Evolutionary conservation across 37 sponge, comb jelly and placozoan species (phyloP).

Genomic region (Beroe forskalii): DNA sequence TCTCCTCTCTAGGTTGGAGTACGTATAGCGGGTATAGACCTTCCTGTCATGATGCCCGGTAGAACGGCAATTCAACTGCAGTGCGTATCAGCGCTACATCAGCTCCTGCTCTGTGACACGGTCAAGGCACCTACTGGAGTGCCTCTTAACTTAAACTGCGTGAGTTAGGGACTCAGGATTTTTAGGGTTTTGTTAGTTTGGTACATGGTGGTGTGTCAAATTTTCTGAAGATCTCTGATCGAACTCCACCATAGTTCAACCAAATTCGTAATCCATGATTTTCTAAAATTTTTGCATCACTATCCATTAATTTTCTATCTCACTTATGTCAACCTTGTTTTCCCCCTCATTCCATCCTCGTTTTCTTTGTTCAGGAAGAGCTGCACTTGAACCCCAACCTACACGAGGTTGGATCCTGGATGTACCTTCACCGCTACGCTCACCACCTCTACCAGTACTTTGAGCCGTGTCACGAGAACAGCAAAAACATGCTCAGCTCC

Average conservation of each 20-base stretch:
- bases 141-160: constrained; percentile 8
- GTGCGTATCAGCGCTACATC: constrained; percentile 41
- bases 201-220: too few species aligned
- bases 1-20: constrained; percentile 38
- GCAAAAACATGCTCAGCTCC: constrained; percentile 39
- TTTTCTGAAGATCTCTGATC: too few species aligned
- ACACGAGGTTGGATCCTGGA: constrained; percentile 59
- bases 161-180: too few species aligned
- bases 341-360: too few species aligned
- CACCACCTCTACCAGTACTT: constrained; percentile 64
- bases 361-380: constrained; percentile 9
- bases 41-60: constrained; percentile 43
- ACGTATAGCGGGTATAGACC: constrained; percentile 56
- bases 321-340: too few species aligned
- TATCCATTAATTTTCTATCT: too few species aligned
- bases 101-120: constrained; percentile 41
- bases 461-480: constrained; percentile 30
- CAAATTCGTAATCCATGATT: too few species aligned
- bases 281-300: too few species aligned
- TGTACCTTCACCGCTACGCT: constrained; percentile 44
- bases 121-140: constrained; percentile 48
- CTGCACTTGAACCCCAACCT: not conserved
- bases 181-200: too few species aligned
- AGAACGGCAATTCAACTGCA: constrained; percentile 27
- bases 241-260: too few species aligned